Evolutionary conservation across 2,888 invertebrate genomes (phyloP).

Genomic region (Colostygia pectinataria): DNA sequence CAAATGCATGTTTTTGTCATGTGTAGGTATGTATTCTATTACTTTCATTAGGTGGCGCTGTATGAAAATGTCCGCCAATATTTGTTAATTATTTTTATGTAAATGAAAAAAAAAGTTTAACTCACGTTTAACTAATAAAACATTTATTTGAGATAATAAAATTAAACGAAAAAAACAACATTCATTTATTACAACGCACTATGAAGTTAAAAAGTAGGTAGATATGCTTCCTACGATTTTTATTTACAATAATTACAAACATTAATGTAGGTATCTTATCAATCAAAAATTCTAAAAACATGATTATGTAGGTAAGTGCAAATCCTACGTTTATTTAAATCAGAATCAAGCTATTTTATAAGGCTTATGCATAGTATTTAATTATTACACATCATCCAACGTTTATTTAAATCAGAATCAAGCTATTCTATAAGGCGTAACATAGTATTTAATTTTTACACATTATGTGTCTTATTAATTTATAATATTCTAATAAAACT

Average conservation of each 20-base stretch:
- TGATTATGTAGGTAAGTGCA: neutral
- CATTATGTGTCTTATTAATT: neutral
- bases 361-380: too few species aligned
- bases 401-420: neutral
- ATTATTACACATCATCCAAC: too few species aligned
- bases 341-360: too few species aligned
- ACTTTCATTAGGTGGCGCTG: too few species aligned
- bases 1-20: too few species aligned
- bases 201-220: conserved; percentile 17
- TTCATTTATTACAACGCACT: conserved; percentile 37
- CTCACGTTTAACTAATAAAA: conserved; percentile 14
- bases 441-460: too few species aligned
- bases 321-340: neutral
- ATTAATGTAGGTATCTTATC: neutral
- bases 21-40: too few species aligned
- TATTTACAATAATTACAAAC: too few species aligned
- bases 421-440: too few species aligned
- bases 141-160: conserved; percentile 21
- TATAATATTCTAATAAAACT: neutral
- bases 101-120: neutral
- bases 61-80: too few species aligned
- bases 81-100: too few species aligned
- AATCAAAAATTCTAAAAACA: neutral
- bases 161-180: conserved; percentile 1
- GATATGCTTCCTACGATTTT: too few species aligned